Evolutionary conservation across 2,113 vertebrate genomes (phyloP), one percentile per base, ranked within the genome.

Genomic region (Burhinus oedicnemus): DNA sequence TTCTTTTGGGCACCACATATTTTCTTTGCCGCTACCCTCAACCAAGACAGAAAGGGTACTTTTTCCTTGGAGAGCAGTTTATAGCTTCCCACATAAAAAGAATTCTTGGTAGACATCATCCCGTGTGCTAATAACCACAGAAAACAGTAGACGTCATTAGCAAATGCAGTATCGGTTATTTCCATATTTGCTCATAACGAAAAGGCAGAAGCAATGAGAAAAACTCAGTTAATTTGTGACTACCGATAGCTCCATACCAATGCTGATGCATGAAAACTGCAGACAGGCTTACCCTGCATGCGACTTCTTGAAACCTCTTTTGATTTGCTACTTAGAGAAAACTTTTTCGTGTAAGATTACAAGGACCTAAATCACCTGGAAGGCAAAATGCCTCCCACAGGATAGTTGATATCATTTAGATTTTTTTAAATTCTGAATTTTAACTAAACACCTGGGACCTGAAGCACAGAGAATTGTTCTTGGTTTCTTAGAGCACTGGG

Each of bases 41-140:
- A 25, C 6, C 70, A 66, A 72, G 69, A 61, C 30, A 71, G 38
- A 85, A 87, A 72, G 66, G 71, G 78, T 76, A 70, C 5, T 40
- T 45, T 84, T 90, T 76, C 44, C 21, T 80, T 34, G 49, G 44
- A 90, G 70, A 95, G 47, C 8, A 57, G 47, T 44, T 95, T 8
- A 32, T 61, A 72, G 52, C 25, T 93, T 96, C 57, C 88, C 87
- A 87, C 92, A 69, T 66, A 21, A 89, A 79, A 87, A n/a, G 84
- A 75, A 83, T 88, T 97, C 85, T 92, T 82, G 47, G 61, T 19
- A 54, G 58, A 83, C 52, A 34, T 52, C 68, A 78, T 68, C 42
- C 84, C 3, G 8, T 55, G 78, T 25, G 55, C 32, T 89, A 76
- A 32, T 13, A 47, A 87, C 90, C 83, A 52, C 65, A 88, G 93